Conservation (phyloP, 2,888 invertebrate species). For the Antitype chi region DNA sequence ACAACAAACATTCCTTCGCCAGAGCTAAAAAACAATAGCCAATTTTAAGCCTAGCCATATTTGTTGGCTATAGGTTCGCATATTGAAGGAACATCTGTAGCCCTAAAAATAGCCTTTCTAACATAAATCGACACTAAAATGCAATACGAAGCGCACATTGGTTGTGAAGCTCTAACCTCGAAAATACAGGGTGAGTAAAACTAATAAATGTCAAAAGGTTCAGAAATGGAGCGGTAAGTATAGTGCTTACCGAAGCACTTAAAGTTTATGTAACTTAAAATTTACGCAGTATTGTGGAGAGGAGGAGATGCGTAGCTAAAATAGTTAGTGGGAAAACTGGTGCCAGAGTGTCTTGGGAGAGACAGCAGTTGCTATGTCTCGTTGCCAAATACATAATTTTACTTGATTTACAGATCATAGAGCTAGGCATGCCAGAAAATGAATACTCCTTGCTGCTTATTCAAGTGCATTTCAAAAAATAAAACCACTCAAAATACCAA, state of each 20-base stretch:
- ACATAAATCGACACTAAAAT: constrained; percentile 78
- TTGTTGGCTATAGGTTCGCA: constrained; percentile 39
- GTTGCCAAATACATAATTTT: constrained; percentile 21
- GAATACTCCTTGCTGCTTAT: background rate
- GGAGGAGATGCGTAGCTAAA: background rate
- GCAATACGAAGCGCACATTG: constrained; percentile 72
- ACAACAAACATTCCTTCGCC: background rate
- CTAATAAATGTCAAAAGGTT: constrained; percentile 69
- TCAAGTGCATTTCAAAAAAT: background rate
- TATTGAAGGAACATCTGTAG: constrained; percentile 76
- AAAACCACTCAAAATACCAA: background rate
- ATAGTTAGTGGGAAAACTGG: constrained; percentile 10
- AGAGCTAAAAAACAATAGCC: constrained; percentile 6
- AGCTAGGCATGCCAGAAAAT: constrained; percentile 11
- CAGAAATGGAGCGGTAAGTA: constrained; percentile 42
- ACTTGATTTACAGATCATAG: constrained; percentile 15
- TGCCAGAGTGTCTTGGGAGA: constrained; percentile 44
- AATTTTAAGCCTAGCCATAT: constrained; percentile 35
- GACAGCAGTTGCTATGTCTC: background rate
- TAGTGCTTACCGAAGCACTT: constrained; percentile 45
- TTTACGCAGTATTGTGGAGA: constrained; percentile 14
- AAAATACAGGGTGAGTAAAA: constrained; percentile 81
- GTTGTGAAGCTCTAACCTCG: constrained; percentile 76
- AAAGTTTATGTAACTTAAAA: constrained; percentile 53
- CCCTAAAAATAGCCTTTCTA: constrained; percentile 78